These are phyloP conservation scores for Galeopsomyia nigrocyanea DNA, from an alignment of 2,888 invertebrate genomes.

Conservation along the genomic window DNA sequence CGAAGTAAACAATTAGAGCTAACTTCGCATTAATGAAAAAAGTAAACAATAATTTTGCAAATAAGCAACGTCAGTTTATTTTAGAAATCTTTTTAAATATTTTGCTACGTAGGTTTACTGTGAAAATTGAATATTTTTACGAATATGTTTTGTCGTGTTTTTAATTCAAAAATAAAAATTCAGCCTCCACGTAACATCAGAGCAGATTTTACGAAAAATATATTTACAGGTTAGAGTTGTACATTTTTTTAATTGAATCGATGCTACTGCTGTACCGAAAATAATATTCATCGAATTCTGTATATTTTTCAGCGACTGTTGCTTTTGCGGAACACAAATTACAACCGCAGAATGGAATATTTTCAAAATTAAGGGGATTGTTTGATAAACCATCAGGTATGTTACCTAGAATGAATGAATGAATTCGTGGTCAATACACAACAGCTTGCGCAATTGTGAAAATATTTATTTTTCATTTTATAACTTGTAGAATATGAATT, in stretches of 20 bases:
- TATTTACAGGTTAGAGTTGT: constrained; percentile 22
- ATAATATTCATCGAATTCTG: not conserved
- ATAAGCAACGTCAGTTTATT: not conserved
- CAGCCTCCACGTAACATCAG: no score
- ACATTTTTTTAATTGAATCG: not conserved
- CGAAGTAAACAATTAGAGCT: not conserved
- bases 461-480: constrained; percentile 1
- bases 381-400: constrained; percentile 23
- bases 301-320: not conserved
- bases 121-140: no score
- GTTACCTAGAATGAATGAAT: not conserved
- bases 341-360: not conserved
- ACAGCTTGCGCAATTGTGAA: not conserved
- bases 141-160: no score
- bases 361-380: constrained; percentile 11
- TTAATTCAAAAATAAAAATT: no score
- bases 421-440: not conserved
- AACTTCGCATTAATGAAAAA: constrained; percentile 10
- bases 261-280: not conserved
- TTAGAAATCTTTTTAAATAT: no score
- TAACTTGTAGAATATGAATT: constrained; percentile 42
- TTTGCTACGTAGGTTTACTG: no score
- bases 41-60: not conserved
- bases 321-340: not conserved
- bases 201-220: not conserved